Conservation (phyloP, 2,113 vertebrate genomes). For the Blennius ocellaris region DNA sequence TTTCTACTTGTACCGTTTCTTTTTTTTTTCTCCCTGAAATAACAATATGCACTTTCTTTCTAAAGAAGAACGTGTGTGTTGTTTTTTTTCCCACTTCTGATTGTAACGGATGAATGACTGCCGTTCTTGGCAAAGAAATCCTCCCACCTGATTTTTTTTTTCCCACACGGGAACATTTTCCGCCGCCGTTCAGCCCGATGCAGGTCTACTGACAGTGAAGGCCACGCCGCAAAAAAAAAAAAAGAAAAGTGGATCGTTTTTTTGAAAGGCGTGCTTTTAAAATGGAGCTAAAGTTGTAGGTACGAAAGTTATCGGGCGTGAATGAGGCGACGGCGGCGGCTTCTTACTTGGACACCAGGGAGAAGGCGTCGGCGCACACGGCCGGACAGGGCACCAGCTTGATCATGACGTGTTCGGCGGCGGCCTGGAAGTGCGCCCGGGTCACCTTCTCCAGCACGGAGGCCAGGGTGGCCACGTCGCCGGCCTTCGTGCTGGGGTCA, state of each 20-base stretch:
- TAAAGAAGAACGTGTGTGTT: no score
- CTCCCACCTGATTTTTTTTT: no score
- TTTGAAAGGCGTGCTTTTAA: neutral
- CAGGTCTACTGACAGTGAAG: neutral
- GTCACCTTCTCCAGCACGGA: slow-evolving; percentile 94
- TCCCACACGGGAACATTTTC: no score
- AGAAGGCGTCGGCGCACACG: slow-evolving; percentile 95
- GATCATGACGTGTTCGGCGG: slow-evolving; percentile 90
- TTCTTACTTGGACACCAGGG: slow-evolving; percentile 96
- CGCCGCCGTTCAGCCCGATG: neutral
- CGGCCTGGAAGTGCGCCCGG: slow-evolving; percentile 91
- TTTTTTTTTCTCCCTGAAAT: no score
- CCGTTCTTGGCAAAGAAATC: no score
- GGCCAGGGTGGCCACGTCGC: slow-evolving; percentile 89
- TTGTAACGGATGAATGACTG: no score
- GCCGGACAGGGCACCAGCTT: slow-evolving; percentile 93
- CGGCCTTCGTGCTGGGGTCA: slow-evolving; percentile 89
- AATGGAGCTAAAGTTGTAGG: neutral
- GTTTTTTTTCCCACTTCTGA: no score
- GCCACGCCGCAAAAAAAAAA: neutral
- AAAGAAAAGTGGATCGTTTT: neutral
- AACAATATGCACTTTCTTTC: no score
- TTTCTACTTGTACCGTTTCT: no score
- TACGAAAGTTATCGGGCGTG: slow-evolving; percentile 16
- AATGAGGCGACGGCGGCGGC: neutral